A percentile compares a stretch with the other conserved stretches of the same genome.
These are phyloP conservation scores for Steinernema scapterisci DNA, from an alignment of 2,888 invertebrate genomes.

Conservation along the genomic window DNA sequence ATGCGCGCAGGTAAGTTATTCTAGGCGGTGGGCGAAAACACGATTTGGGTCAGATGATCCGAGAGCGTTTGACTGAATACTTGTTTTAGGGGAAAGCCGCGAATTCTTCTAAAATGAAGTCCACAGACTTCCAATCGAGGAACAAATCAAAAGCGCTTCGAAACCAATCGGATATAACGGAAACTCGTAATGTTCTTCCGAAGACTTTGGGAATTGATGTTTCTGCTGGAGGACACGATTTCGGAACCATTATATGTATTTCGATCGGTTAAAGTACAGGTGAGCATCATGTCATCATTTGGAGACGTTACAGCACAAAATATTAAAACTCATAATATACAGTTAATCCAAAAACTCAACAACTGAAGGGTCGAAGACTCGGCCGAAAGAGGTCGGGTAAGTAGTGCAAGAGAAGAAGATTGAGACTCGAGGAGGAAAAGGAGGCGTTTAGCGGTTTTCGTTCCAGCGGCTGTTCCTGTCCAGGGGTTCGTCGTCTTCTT, in stretches of 20 bases:
- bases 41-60: too few relatives aligned
- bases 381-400: slow-evolving; percentile 27
- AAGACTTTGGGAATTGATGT: too few relatives aligned
- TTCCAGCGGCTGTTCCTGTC: slow-evolving; percentile 34
- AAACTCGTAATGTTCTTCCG: too few relatives aligned
- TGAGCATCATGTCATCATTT: slow-evolving; percentile 20
- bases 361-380: slow-evolving; percentile 20
- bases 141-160: too few relatives aligned
- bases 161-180: too few relatives aligned
- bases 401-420: not conserved
- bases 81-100: too few relatives aligned
- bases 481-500: slow-evolving; percentile 61
- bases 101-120: too few relatives aligned
- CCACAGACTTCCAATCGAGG: too few relatives aligned
- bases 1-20: too few relatives aligned
- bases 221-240: too few relatives aligned
- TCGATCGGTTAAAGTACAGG: not conserved
- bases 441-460: not conserved
- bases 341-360: slow-evolving; percentile 10
- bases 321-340: slow-evolving; percentile 19
- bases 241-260: not conserved
- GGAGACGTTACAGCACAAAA: not conserved
- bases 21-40: too few relatives aligned
- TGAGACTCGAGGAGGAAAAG: not conserved
- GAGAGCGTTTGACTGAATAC: too few relatives aligned